A percentile compares a stretch with the other conserved stretches of the same genome.
Conservation (phyloP, 2,888 invertebrate species). For the Spatulosminthurus flaviceps region DNA sequence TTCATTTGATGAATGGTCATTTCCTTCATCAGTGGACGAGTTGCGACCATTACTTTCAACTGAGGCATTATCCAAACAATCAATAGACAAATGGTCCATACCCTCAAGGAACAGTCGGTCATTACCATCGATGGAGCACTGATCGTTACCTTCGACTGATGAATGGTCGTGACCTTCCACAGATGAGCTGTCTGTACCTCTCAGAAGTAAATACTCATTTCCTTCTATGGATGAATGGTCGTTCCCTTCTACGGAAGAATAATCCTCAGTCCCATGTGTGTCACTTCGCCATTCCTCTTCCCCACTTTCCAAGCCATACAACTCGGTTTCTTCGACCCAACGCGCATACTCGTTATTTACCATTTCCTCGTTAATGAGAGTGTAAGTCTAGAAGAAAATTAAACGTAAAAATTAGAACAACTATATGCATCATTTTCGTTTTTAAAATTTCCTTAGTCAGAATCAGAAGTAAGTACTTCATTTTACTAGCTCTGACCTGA, state of each 20-base stretch:
- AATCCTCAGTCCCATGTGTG: conserved; percentile 28
- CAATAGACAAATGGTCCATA: conserved; percentile 41
- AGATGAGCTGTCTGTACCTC: neutral
- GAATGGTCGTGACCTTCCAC: conserved; percentile 43
- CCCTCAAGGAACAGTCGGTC: conserved; percentile 34
- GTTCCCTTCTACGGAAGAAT: conserved; percentile 32
- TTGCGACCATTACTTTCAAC: conserved; percentile 22
- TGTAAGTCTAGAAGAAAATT: conserved; percentile 54
- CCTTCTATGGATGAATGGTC: conserved; percentile 34
- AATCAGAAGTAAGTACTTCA: conserved; percentile 52
- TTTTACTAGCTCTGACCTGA: conserved; percentile 72
- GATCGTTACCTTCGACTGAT: conserved; percentile 41
- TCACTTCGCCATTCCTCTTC: conserved; percentile 38
- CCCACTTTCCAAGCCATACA: conserved; percentile 46
- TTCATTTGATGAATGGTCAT: conserved; percentile 31
- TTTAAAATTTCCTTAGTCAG: too few relatives aligned
- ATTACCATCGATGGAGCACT: conserved; percentile 33
- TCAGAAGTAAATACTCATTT: conserved; percentile 26
- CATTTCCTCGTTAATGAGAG: conserved; percentile 82
- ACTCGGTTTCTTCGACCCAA: conserved; percentile 70
- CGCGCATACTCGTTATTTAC: conserved; percentile 84
- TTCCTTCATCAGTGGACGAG: conserved; percentile 21
- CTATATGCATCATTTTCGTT: too few relatives aligned
- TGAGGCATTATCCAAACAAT: conserved; percentile 31
- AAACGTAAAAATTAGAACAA: conserved; percentile 35